A percentile compares a stretch with the other conserved stretches of the same genome.
Evolutionary conservation across 2,888 invertebrate species (phyloP).

Genomic region (Morpho helenor): DNA sequence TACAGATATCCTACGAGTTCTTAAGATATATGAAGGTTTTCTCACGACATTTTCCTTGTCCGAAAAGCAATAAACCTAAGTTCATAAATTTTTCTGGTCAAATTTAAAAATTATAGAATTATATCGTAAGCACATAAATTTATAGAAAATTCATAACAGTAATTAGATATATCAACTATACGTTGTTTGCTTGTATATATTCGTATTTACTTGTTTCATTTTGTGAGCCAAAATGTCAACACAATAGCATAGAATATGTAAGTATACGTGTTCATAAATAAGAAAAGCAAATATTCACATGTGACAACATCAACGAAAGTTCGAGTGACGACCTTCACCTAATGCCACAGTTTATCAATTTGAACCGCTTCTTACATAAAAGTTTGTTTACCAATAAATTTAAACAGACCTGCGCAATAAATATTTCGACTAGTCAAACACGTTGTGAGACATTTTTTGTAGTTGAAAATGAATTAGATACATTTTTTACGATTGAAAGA

Average conservation of each 20-base stretch:
- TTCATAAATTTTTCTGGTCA: no score
- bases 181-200: no score
- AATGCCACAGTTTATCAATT: slow-evolving; percentile 41
- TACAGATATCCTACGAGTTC: no score
- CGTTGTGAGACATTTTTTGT: background rate
- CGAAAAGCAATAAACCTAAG: background rate
- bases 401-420: slow-evolving; percentile 19
- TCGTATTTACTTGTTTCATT: no score
- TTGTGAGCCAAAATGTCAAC: no score
- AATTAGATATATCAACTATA: no score
- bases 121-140: no score
- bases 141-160: no score
- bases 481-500: no score
- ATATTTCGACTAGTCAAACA: slow-evolving; percentile 20
- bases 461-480: no score
- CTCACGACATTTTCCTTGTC: background rate
- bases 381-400: slow-evolving; percentile 53
- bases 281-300: slow-evolving; percentile 17
- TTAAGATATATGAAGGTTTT: no score
- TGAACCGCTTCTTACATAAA: slow-evolving; percentile 40
- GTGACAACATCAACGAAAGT: slow-evolving; percentile 42
- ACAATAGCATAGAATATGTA: background rate
- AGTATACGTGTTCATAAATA: background rate
- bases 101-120: no score
- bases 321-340: slow-evolving; percentile 63